These are phyloP conservation scores for Prunella fulvescens DNA, from an alignment of 2,113 vertebrate species.

Conservation along the genomic window DNA sequence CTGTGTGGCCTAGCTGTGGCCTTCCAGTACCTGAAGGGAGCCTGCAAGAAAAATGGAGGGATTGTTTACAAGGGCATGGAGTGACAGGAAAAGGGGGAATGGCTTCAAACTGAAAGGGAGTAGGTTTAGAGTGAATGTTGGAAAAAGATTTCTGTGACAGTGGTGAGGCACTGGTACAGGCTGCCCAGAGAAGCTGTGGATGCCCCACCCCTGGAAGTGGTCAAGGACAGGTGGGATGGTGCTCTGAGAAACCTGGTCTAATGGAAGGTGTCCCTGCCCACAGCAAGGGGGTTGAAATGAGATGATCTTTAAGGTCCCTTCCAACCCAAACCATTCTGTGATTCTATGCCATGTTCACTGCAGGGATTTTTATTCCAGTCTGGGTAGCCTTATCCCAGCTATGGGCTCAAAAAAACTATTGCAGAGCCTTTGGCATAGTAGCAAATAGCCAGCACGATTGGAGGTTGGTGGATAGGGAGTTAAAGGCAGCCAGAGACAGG, in stretches of 20 bases:
- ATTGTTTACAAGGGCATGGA: background rate
- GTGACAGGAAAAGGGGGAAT: background rate
- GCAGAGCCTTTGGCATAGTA: background rate
- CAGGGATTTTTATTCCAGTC: background rate
- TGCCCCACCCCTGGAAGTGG: background rate
- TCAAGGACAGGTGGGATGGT: background rate
- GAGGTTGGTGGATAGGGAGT: background rate
- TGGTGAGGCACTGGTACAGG: background rate
- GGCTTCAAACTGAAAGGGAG: background rate
- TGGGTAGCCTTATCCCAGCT: background rate
- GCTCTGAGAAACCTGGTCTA: background rate
- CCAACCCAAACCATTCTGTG: background rate
- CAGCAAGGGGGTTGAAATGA: accelerated
- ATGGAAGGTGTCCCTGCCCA: background rate
- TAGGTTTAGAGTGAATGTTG: background rate
- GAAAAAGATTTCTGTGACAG: background rate
- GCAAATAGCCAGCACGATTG: accelerated
- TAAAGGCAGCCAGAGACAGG: background rate
- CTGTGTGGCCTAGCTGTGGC: background rate
- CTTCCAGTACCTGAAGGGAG: background rate
- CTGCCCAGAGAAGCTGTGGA: background rate
- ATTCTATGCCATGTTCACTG: background rate
- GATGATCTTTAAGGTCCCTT: background rate
- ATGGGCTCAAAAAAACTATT: background rate
- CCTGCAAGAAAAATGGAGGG: background rate